Evolutionary conservation across 2,888 invertebrate genomes (phyloP).

Genomic region (Cinara cedri): DNA sequence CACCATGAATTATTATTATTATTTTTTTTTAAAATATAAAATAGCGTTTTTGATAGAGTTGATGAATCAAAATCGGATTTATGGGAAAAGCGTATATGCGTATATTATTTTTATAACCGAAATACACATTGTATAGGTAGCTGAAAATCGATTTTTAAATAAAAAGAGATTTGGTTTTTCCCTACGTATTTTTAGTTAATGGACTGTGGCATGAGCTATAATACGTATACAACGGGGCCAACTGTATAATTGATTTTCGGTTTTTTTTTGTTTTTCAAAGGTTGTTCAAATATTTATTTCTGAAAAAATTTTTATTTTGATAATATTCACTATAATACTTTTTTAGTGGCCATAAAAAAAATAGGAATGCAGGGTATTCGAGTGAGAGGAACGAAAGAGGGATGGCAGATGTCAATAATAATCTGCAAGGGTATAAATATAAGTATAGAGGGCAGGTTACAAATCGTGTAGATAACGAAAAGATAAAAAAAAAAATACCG

Average conservation of each 20-base stretch:
- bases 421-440: neutral
- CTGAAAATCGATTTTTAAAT: too few relatives aligned
- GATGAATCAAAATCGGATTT: too few relatives aligned
- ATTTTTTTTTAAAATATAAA: too few relatives aligned
- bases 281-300: slow-evolving; percentile 38
- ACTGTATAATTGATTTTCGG: slow-evolving; percentile 34
- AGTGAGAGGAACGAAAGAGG: neutral
- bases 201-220: too few relatives aligned
- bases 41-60: too few relatives aligned
- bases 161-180: too few relatives aligned
- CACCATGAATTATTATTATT: too few relatives aligned
- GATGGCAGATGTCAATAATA: slow-evolving; percentile 39
- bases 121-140: too few relatives aligned
- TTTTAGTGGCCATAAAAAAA: neutral
- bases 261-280: slow-evolving; percentile 27
- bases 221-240: too few relatives aligned
- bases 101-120: too few relatives aligned
- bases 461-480: neutral
- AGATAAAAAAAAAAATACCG: slow-evolving; percentile 30
- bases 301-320: slow-evolving; percentile 16
- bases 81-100: too few relatives aligned
- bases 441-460: neutral
- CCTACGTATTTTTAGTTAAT: slow-evolving; percentile 1
- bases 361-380: slow-evolving; percentile 5
- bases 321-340: slow-evolving; percentile 2